Conservation (phyloP, 1,140 invertebrate genomes). For the Philotrypesis tridentata region DNA sequence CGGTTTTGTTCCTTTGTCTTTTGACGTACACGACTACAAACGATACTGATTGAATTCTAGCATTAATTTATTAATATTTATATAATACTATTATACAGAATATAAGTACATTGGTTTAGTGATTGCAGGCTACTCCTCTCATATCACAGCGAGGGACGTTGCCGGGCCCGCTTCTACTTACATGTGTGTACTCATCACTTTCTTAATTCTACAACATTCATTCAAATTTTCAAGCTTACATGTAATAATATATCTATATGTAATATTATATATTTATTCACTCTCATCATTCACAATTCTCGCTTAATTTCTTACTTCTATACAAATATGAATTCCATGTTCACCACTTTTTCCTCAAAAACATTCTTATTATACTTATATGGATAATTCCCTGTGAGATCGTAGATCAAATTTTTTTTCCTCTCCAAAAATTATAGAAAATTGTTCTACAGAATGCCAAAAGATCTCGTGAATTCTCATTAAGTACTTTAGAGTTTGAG, state of each 20-base stretch:
- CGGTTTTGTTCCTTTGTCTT: conserved; percentile 24
- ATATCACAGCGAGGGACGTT: conserved; percentile 74
- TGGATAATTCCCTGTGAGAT: too few relatives aligned
- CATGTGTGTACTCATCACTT: conserved; percentile 54
- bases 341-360: too few relatives aligned
- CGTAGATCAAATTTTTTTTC: too few relatives aligned
- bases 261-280: conserved; percentile 25
- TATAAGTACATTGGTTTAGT: conserved; percentile 75
- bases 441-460: too few relatives aligned
- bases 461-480: too few relatives aligned
- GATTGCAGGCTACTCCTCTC: conserved; percentile 75
- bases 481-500: too few relatives aligned
- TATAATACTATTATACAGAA: conserved; percentile 74
- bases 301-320: conserved; percentile 33
- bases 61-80: conserved; percentile 52
- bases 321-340: conserved; percentile 52
- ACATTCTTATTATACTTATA: too few relatives aligned
- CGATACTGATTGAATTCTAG: conserved; percentile 58
- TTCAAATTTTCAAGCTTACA: conserved; percentile 2
- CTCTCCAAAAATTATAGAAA: too few relatives aligned
- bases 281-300: conserved; percentile 16
- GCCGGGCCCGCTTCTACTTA: conserved; percentile 71
- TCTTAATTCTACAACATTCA: neutral
- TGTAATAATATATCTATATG: conserved; percentile 23
- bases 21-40: conserved; percentile 50